These are phyloP conservation scores for Slavum lentiscoides DNA, from an alignment of 2,888 invertebrate genomes.

Conservation along the genomic window DNA sequence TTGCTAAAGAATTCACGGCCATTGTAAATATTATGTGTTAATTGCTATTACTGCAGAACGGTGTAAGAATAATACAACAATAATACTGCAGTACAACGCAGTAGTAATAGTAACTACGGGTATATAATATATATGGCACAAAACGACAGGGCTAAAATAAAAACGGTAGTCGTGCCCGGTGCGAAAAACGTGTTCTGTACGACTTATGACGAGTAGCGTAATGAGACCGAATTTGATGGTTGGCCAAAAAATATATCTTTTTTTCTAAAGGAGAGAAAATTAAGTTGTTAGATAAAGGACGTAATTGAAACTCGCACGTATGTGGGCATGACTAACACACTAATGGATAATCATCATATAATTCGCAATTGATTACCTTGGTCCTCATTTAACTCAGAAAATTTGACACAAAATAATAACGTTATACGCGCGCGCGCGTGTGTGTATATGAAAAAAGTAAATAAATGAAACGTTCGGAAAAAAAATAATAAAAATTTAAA, in stretches of 20 bases:
- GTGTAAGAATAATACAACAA: constrained; percentile 39
- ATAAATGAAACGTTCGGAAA: no score
- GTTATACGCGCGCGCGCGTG: no score
- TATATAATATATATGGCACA: constrained; percentile 2
- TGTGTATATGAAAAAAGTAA: no score
- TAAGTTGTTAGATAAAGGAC: not conserved
- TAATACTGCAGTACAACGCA: not conserved
- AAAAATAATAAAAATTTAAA: no score
- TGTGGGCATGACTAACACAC: not conserved
- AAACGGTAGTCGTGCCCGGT: constrained; percentile 40
- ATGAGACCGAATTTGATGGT: constrained; percentile 11
- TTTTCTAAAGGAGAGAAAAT: no score
- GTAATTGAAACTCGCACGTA: constrained; percentile 56
- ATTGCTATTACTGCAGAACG: not conserved
- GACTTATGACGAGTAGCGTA: not conserved
- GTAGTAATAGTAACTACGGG: not conserved
- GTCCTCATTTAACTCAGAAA: constrained; percentile 86
- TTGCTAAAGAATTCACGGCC: constrained; percentile 33
- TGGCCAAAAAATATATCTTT: not conserved
- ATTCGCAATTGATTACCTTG: constrained; percentile 77
- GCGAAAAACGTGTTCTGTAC: constrained; percentile 1
- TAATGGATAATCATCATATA: not conserved
- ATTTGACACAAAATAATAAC: no score
- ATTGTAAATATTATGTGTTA: constrained; percentile 5
- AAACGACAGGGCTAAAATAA: constrained; percentile 24